A percentile compares a stretch with the other conserved stretches of the same genome.
Conservation (phyloP, 2,888 invertebrate genomes). For the Melieria picta region DNA sequence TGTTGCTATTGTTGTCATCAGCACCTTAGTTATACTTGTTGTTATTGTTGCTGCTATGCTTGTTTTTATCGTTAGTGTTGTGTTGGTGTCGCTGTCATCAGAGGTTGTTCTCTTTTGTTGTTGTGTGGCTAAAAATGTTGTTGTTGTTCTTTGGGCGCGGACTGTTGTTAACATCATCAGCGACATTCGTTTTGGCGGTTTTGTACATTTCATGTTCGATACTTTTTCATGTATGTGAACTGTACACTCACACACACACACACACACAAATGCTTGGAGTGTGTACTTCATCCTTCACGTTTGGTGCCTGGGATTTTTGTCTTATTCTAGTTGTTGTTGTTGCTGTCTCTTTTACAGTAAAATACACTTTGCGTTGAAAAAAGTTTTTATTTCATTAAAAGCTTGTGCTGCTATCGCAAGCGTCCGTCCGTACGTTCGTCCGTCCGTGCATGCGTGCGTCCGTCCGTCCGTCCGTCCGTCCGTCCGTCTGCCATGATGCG, state of each 20-base stretch:
- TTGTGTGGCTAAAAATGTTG: not conserved
- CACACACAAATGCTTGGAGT: not conserved
- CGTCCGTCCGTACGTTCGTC: too few relatives aligned
- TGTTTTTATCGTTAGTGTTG: not conserved
- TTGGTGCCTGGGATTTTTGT: slow-evolving; percentile 26
- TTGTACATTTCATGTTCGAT: slow-evolving; percentile 41
- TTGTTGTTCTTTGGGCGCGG: not conserved
- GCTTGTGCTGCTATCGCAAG: not conserved
- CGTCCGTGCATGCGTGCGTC: too few relatives aligned
- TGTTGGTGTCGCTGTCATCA: too few relatives aligned
- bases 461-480: too few relatives aligned
- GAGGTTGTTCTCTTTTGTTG: not conserved
- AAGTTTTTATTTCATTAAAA: slow-evolving; percentile 60
- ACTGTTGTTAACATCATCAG: slow-evolving; percentile 8
- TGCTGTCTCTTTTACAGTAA: slow-evolving; percentile 50
- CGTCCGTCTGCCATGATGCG: too few relatives aligned
- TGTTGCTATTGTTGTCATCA: not conserved
- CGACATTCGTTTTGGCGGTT: slow-evolving; percentile 51
- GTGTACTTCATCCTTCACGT: not conserved
- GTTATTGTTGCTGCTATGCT: not conserved
- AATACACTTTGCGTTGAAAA: slow-evolving; percentile 55
- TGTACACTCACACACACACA: too few relatives aligned
- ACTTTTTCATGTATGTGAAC: too few relatives aligned
- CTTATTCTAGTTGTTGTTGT: slow-evolving; percentile 28
- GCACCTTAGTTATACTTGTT: not conserved